These are phyloP conservation scores for Ascaphus truei DNA, from an alignment of 2,113 vertebrate species.

Conservation along the genomic window DNA sequence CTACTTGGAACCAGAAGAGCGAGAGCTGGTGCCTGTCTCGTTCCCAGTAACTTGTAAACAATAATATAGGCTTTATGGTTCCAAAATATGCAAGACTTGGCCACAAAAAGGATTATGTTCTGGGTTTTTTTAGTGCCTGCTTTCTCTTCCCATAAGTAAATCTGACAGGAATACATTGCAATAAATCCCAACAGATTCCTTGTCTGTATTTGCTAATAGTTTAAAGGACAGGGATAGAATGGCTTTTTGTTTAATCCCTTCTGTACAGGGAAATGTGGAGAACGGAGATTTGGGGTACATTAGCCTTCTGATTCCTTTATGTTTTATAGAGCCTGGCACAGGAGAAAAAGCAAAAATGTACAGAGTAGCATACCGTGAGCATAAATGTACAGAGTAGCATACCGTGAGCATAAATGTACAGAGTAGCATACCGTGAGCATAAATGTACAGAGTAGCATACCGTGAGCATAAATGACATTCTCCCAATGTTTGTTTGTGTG, in stretches of 20 bases:
- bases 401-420: too few species aligned
- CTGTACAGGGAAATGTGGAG: neutral
- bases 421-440: too few species aligned
- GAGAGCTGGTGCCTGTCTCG: neutral
- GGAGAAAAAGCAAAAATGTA: too few species aligned
- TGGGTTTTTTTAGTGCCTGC: neutral
- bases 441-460: too few species aligned
- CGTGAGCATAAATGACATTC: too few species aligned
- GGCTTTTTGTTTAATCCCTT: neutral
- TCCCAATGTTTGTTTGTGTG: too few species aligned
- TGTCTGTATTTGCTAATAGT: slow-evolving; percentile 8
- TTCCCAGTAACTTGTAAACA: slow-evolving; percentile 28
- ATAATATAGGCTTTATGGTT: slow-evolving; percentile 15
- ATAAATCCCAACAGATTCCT: slow-evolving; percentile 13
- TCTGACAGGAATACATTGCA: slow-evolving; percentile 13
- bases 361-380: too few species aligned
- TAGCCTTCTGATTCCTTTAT: neutral
- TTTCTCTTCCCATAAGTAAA: slow-evolving; percentile 22
- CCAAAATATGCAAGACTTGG: slow-evolving; percentile 6
- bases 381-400: too few species aligned
- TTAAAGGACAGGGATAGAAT: slow-evolving; percentile 3
- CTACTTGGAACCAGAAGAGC: neutral
- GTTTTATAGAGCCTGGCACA: neutral
- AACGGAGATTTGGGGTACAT: neutral
- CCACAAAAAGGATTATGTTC: slow-evolving; percentile 23